Base-by-base conservation (phyloP, 1,140 invertebrate genomes). In the Dreissena polymorpha region DNA sequence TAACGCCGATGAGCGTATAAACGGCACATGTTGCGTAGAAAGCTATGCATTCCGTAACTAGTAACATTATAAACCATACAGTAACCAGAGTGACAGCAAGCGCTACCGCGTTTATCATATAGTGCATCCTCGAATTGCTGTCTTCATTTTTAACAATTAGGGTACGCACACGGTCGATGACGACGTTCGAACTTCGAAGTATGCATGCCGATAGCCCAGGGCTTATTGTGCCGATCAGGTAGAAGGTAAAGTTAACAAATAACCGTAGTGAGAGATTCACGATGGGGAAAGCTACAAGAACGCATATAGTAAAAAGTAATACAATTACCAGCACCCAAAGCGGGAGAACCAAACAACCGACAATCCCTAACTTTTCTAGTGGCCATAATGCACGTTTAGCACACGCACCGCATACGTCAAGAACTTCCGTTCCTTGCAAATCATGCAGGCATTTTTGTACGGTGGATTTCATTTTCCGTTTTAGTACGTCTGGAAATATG, bases 11-110 rank as follows among this genome's bases (percentile, higher is more conserved):
- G 8, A 80, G 10, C 0, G 25, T 53, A n/a, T 80, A 80, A 10
- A 80, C 51, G 1, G 55, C 55, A 60, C 67, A 71, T 63, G 63
- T 68, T 3, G 55, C 69, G 63, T 80, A 80, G 23, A 80, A 80
- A 10, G 77, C 12, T 21, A 80, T 60, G 21, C 77, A 80, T 16
- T 70, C 68, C 8, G 69, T 23, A n/a, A 55, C 49, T 1, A 80
- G 29, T 14, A 80, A 49, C 23, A 80, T 27, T 12, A 70, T 13
- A 53, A 16, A 49, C 69, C 67, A 71, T 21, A 80, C 71, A 2
- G 67, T 21, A 14, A 69, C 77, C 8, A 80, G 57, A 63, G 23
- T 80, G 5, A 80, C 16, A 27, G 63, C 50, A 2, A 80, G 68
- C 6, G 77, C 70, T 8, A 71, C 51, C 7, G 77, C 67, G 13